Evolutionary conservation across 2,888 invertebrate genomes (phyloP).

Genomic region (Lithophane leautieri): DNA sequence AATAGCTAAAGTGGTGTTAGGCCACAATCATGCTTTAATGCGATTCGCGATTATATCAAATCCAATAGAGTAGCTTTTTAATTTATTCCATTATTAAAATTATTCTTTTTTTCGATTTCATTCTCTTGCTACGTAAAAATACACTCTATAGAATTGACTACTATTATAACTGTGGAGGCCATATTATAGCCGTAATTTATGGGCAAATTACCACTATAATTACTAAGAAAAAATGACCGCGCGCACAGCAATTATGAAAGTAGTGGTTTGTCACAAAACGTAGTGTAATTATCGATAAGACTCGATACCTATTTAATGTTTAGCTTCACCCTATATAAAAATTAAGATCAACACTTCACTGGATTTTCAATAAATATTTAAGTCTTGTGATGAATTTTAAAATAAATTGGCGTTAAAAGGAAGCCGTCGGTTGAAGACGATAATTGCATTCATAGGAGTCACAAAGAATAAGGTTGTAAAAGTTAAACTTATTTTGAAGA

Average conservation of each 20-base stretch:
- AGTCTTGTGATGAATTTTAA: constrained; percentile 71
- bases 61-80: background rate
- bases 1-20: background rate
- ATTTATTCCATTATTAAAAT: background rate
- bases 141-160: constrained; percentile 15
- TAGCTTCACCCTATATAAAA: constrained; percentile 65
- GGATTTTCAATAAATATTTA: constrained; percentile 75
- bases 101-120: background rate
- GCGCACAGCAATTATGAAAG: constrained; percentile 27
- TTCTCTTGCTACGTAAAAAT: background rate
- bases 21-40: no score
- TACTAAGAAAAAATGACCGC: constrained; percentile 47
- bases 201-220: constrained; percentile 30
- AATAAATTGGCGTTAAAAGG: constrained; percentile 65
- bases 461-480: constrained; percentile 2
- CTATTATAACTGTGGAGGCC: background rate
- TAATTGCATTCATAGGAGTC: constrained; percentile 7
- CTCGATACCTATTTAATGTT: constrained; percentile 47
- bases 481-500: background rate
- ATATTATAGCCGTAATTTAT: constrained; percentile 12
- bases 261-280: constrained; percentile 25
- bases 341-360: constrained; percentile 76
- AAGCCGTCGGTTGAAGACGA: constrained; percentile 21
- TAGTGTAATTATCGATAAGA: constrained; percentile 36
- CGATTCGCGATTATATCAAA: background rate